A percentile compares a stretch with the other conserved stretches of the same genome.
Evolutionary conservation across 2,888 invertebrate species (phyloP).

Genomic region (Ischnus inquisitorius): DNA sequence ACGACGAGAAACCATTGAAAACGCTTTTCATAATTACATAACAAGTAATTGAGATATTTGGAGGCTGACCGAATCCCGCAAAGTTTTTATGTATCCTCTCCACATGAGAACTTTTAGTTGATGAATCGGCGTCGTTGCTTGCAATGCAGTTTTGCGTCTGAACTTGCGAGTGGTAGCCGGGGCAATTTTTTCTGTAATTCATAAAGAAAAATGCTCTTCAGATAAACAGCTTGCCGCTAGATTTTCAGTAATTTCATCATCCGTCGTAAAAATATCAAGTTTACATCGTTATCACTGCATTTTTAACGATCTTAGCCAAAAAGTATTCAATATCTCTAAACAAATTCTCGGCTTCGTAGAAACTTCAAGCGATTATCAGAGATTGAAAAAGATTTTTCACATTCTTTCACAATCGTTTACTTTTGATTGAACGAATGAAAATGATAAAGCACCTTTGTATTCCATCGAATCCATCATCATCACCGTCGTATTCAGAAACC

Average conservation of each 20-base stretch:
- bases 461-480: constrained; percentile 87
- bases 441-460: constrained; percentile 84
- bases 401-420: neutral
- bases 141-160: constrained; percentile 82
- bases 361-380: no score
- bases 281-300: no score
- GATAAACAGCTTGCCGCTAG: no score
- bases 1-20: constrained; percentile 6
- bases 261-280: no score
- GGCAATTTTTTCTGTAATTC: constrained; percentile 75
- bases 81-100: constrained; percentile 91
- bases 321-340: no score
- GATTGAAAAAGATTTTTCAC: no score
- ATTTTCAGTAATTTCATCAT: no score
- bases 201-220: constrained; percentile 3
- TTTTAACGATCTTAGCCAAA: no score
- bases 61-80: constrained; percentile 89
- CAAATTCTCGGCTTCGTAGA: no score
- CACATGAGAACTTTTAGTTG: constrained; percentile 90
- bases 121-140: constrained; percentile 90
- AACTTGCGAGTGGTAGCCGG: constrained; percentile 56
- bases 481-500: constrained; percentile 89
- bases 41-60: neutral
- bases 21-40: neutral
- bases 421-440: neutral